Percentiles rank a stretch among this genome's conserved stretches.
phyloP scores from a whole-genome alignment of 2,888 invertebrate species.

The Tachystola acroxantha region DNA sequence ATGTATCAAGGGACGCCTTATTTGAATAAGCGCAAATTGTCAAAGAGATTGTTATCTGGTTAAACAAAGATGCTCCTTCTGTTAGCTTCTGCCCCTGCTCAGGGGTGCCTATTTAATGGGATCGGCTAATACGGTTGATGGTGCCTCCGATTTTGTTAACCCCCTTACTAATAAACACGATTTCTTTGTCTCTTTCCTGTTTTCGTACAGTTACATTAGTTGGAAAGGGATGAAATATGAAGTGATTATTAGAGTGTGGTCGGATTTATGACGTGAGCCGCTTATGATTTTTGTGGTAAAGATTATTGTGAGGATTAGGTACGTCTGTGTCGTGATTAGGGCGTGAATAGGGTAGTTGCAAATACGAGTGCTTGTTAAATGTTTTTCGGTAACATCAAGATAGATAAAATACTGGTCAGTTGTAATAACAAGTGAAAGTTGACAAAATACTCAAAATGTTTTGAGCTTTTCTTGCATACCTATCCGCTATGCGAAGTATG shows the following conservation, averaged over 20 bases:
- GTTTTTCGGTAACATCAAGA: no score
- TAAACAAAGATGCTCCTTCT: constrained; percentile 73
- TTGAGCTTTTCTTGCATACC: no score
- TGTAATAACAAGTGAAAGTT: not conserved
- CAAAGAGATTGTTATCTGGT: constrained; percentile 76
- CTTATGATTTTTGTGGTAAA: constrained; percentile 44
- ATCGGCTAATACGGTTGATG: constrained; percentile 73
- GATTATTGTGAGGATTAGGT: constrained; percentile 21
- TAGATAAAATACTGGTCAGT: not conserved
- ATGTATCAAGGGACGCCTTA: constrained; percentile 65
- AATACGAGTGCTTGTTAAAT: no score
- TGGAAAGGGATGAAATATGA: constrained; percentile 22
- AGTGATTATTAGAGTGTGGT: constrained; percentile 45
- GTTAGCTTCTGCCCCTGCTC: constrained; percentile 65
- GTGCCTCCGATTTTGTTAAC: constrained; percentile 58
- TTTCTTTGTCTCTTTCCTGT: constrained; percentile 32
- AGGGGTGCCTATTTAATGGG: constrained; percentile 66
- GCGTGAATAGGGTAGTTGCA: no score
- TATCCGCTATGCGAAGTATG: no score
- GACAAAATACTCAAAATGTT: no score
- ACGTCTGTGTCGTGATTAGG: not conserved
- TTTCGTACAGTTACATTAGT: constrained; percentile 11
- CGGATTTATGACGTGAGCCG: constrained; percentile 45
- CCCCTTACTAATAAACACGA: constrained; percentile 63
- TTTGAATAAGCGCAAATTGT: constrained; percentile 78